These are phyloP conservation scores for Liparis tanakae DNA, from an alignment of 2,797 vertebrate species.

Conservation along the genomic window DNA sequence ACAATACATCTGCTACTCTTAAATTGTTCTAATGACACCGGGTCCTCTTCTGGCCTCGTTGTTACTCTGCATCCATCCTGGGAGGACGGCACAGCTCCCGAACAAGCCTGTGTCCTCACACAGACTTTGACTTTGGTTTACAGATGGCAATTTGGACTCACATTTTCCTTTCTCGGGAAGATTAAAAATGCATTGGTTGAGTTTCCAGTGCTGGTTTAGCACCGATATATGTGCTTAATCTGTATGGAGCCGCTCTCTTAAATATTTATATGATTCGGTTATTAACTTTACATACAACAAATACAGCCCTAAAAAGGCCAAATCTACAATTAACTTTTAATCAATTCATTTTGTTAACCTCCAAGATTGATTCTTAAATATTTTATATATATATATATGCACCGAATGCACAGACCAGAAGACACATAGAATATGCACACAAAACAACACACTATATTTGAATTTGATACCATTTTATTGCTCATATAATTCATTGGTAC, in stretches of 20 bases:
- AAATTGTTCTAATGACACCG: constrained; percentile 67
- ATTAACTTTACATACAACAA: not conserved
- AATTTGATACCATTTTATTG: not conserved
- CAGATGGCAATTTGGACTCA: constrained; percentile 23
- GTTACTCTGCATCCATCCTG: constrained; percentile 34
- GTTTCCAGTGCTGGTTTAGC: not conserved
- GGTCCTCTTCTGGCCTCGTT: constrained; percentile 48
- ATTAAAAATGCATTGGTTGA: constrained; percentile 9
- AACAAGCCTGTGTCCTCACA: constrained; percentile 20
- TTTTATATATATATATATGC: not conserved
- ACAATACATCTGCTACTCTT: constrained; percentile 78
- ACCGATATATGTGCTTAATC: not conserved
- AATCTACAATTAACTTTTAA: not conserved
- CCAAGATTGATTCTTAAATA: not conserved
- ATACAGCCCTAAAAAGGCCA: not conserved
- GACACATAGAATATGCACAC: not conserved
- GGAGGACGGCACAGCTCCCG: constrained; percentile 37
- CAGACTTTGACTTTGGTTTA: constrained; percentile 52
- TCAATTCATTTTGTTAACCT: not conserved
- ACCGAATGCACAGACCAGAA: not conserved
- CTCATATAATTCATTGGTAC: not conserved
- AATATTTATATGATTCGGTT: not conserved
- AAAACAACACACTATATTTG: not conserved
- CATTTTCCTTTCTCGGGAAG: constrained; percentile 4
- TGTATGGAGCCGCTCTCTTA: not conserved